Conservation (phyloP, 92 coral and sea anemone species). For the Palythoa caribaeorum region DNA sequence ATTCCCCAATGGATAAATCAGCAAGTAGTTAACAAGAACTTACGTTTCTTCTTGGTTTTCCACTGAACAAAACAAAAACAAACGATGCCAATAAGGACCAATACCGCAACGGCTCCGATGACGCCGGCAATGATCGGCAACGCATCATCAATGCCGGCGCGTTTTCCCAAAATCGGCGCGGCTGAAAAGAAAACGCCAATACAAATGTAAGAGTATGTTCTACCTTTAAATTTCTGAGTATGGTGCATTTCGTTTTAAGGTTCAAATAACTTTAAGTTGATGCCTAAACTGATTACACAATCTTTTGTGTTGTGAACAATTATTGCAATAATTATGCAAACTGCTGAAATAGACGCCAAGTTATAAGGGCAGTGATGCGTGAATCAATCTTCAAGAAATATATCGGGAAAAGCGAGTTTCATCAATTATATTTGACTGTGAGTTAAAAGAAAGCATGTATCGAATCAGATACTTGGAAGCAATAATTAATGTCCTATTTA, state of each 20-base stretch:
- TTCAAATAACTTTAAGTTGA: neutral
- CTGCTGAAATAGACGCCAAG: slow-evolving; percentile 19
- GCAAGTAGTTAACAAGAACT: slow-evolving; percentile 20
- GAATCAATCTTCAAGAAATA: neutral
- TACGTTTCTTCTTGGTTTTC: slow-evolving; percentile 51
- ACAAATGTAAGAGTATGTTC: slow-evolving; percentile 25
- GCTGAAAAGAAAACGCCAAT: slow-evolving; percentile 56
- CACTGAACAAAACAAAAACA: slow-evolving; percentile 77
- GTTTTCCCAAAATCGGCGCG: slow-evolving; percentile 67
- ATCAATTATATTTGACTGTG: neutral
- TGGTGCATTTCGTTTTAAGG: neutral
- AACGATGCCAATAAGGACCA: slow-evolving; percentile 70
- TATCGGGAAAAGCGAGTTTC: neutral
- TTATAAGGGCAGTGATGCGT: slow-evolving; percentile 7
- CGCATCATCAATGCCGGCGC: slow-evolving; percentile 48
- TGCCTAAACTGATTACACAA: neutral
- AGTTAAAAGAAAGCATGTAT: neutral
- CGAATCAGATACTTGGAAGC: neutral
- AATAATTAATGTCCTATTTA: neutral
- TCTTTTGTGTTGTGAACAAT: slow-evolving; percentile 8
- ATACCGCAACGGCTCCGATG: slow-evolving; percentile 69
- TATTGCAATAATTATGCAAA: slow-evolving; percentile 16
- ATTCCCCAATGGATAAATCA: neutral
- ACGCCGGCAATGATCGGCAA: slow-evolving; percentile 85
- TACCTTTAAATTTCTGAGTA: slow-evolving; percentile 3